Conservation (phyloP, 2,797 vertebrate species). For the Psittacula echo region DNA sequence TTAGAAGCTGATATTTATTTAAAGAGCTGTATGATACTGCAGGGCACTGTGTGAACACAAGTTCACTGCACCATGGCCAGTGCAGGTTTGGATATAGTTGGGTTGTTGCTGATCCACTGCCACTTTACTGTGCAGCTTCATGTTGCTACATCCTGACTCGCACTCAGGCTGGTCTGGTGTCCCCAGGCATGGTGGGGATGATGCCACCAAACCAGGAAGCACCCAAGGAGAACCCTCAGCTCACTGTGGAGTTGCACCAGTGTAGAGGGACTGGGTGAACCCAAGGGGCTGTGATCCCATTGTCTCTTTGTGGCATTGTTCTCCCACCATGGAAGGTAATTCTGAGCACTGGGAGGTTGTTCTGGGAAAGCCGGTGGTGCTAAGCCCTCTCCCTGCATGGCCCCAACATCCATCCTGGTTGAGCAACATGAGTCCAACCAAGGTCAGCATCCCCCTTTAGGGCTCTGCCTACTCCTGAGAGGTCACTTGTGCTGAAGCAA, state of each 20-base stretch:
- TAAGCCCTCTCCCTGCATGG: not conserved
- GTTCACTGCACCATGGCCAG: rapidly evolving
- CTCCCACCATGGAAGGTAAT: not conserved
- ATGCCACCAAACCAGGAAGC: not conserved
- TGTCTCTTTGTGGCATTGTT: not conserved
- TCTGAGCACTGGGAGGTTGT: not conserved
- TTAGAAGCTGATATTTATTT: not conserved
- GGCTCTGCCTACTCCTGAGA: not conserved
- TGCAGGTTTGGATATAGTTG: not conserved
- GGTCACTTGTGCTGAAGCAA: not conserved
- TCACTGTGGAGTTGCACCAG: rapidly evolving
- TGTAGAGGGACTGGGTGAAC: not conserved
- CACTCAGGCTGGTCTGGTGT: not conserved
- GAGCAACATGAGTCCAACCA: not conserved
- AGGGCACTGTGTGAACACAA: rapidly evolving
- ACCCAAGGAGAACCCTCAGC: not conserved
- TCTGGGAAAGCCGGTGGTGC: not conserved
- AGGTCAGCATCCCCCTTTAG: not conserved
- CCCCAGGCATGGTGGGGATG: not conserved
- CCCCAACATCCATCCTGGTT: not conserved
- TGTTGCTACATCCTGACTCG: not conserved
- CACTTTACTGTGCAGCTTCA: not conserved
- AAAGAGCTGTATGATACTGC: not conserved
- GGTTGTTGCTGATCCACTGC: rapidly evolving
- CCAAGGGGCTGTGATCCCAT: rapidly evolving